phyloP scores from a whole-genome alignment of 2,888 invertebrate species.

The Hecatera dysodea region DNA sequence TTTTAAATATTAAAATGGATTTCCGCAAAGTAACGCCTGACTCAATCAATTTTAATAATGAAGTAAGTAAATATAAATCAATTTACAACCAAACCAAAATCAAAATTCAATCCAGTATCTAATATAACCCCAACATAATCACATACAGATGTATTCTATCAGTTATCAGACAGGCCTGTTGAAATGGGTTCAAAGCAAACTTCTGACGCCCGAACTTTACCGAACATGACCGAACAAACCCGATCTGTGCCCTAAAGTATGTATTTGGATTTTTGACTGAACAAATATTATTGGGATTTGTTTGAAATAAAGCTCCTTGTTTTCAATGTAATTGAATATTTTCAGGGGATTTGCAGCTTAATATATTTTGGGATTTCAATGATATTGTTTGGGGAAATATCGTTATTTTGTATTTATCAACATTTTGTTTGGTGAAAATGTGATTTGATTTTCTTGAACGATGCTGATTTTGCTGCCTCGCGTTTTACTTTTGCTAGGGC shows the following conservation, averaged over 20 bases:
- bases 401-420: constrained; percentile 13
- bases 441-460: not conserved
- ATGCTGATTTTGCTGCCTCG: not conserved
- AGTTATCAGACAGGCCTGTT: constrained; percentile 41
- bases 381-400: not conserved
- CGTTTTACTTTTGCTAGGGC: not conserved
- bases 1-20: too few species aligned
- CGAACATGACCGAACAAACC: constrained; percentile 38
- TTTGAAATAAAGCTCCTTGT: constrained; percentile 31
- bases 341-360: constrained; percentile 31
- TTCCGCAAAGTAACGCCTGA: too few species aligned
- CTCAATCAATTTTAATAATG: too few species aligned
- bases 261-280: constrained; percentile 33
- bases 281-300: constrained; percentile 45
- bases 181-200: constrained; percentile 51
- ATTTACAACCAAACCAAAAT: not conserved
- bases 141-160: constrained; percentile 41
- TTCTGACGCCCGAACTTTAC: constrained; percentile 22
- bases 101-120: constrained; percentile 16
- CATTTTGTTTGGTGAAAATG: not conserved
- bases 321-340: constrained; percentile 56
- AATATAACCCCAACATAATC: constrained; percentile 35
- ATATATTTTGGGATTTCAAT: constrained; percentile 37
- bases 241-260: constrained; percentile 29
- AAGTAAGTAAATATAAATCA: not conserved